Conservation (phyloP, 1,140 invertebrate genomes). For the Diorhabda elongata region DNA sequence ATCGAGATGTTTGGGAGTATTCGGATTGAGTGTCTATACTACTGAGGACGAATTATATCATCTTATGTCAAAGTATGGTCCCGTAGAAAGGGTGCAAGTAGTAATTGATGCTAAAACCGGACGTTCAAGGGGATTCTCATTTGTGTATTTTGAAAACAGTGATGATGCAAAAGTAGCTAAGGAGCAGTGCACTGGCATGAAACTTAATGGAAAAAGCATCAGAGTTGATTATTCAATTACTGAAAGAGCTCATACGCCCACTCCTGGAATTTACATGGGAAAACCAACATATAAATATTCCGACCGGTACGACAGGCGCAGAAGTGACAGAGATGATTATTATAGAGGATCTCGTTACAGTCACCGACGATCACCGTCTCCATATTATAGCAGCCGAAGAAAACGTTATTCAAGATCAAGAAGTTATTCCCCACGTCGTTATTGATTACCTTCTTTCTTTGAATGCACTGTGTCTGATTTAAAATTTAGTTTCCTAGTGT, state of each 20-base stretch:
- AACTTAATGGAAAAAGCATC: constrained; percentile 90
- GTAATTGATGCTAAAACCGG: constrained; percentile 94
- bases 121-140: constrained; percentile 92
- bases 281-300: constrained; percentile 65
- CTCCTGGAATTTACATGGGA: constrained; percentile 97
- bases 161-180: constrained; percentile 93
- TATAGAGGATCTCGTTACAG: constrained; percentile 41
- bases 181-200: constrained; percentile 88
- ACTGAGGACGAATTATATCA: constrained; percentile 90
- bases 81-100: constrained; percentile 88
- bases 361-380: constrained; percentile 48
- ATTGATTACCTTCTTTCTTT: constrained; percentile 34
- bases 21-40: constrained; percentile 89
- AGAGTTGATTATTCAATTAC: constrained; percentile 97
- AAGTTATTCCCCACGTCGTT: constrained; percentile 84
- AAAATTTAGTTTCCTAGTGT: background rate
- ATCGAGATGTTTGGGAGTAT: constrained; percentile 88
- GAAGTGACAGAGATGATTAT: constrained; percentile 38
- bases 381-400: constrained; percentile 59
- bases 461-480: constrained; percentile 26
- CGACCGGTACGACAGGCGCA: constrained; percentile 37
- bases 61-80: constrained; percentile 89
- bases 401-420: constrained; percentile 70
- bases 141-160: constrained; percentile 88
- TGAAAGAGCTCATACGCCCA: constrained; percentile 94